These are phyloP conservation scores for Alethe diademata DNA, from an alignment of 2,113 vertebrate species.

Conservation along the genomic window DNA sequence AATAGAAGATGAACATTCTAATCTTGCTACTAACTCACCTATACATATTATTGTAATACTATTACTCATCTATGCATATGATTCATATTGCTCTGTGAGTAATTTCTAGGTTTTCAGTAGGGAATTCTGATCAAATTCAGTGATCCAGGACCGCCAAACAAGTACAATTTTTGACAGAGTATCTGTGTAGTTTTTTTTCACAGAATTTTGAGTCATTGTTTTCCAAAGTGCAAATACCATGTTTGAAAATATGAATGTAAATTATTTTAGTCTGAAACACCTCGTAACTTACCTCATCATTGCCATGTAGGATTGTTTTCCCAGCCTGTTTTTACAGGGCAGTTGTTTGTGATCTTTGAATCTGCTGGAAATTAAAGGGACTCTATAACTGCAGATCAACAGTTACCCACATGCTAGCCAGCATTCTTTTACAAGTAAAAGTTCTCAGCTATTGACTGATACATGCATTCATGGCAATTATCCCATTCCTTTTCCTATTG, in stretches of 20 bases:
- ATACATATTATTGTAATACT: neutral
- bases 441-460: neutral
- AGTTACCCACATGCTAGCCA: neutral
- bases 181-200: neutral
- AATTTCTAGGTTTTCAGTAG: neutral
- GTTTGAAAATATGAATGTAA: neutral
- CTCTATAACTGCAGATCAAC: neutral
- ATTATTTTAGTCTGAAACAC: neutral
- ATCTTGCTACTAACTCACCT: neutral
- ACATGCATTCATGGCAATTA: neutral
- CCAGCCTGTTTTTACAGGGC: neutral
- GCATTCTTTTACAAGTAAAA: neutral
- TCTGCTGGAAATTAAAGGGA: constrained; percentile 13
- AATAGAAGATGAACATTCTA: neutral
- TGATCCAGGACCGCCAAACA: neutral
- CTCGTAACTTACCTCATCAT: constrained; percentile 30
- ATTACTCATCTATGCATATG: neutral
- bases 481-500: neutral
- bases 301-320: neutral
- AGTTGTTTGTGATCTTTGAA: neutral
- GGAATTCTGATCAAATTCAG: neutral
- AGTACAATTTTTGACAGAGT: neutral
- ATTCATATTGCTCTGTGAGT: neutral
- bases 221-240: neutral
- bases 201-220: neutral